A percentile compares a stretch with the other conserved stretches of the same genome.
phyloP scores from a whole-genome alignment of 2,797 vertebrate species.

The Myotis daubentonii region DNA sequence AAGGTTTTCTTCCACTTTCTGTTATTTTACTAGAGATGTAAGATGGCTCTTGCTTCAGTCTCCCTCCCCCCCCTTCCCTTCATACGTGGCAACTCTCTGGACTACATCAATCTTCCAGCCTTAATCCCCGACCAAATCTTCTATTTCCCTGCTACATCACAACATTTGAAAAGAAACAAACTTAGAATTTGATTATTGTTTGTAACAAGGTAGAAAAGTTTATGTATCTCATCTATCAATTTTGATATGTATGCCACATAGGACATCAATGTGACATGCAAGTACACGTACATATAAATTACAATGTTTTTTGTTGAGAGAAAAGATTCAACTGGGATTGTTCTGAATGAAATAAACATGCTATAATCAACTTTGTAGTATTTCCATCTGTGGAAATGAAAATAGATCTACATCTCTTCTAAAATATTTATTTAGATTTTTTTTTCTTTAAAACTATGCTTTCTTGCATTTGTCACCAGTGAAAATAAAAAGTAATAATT shows the following conservation, averaged over 20 bases:
- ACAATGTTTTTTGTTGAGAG: neutral
- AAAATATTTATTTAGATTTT: constrained; percentile 53
- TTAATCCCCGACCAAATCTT: neutral
- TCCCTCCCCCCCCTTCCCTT: neutral
- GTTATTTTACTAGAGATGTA: neutral
- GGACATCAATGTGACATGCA: constrained; percentile 3
- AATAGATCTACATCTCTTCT: constrained; percentile 18
- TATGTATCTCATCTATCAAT: constrained; percentile 11
- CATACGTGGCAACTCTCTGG: neutral
- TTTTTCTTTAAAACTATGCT: constrained; percentile 30
- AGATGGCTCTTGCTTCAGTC: neutral
- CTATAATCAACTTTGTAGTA: constrained; percentile 11
- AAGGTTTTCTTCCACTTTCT: neutral
- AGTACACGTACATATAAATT: constrained; percentile 27
- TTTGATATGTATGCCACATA: constrained; percentile 31
- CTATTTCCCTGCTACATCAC: neutral
- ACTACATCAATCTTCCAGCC: neutral
- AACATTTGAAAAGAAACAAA: neutral
- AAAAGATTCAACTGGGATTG: neutral
- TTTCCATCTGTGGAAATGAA: constrained; percentile 53
- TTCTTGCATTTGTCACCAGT: constrained; percentile 17
- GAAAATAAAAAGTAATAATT: constrained; percentile 18
- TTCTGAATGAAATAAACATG: constrained; percentile 48
- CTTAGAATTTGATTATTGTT: neutral
- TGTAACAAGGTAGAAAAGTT: constrained; percentile 40